Conservation (phyloP, 2,888 invertebrate genomes). For the Ditula angustiorana region DNA sequence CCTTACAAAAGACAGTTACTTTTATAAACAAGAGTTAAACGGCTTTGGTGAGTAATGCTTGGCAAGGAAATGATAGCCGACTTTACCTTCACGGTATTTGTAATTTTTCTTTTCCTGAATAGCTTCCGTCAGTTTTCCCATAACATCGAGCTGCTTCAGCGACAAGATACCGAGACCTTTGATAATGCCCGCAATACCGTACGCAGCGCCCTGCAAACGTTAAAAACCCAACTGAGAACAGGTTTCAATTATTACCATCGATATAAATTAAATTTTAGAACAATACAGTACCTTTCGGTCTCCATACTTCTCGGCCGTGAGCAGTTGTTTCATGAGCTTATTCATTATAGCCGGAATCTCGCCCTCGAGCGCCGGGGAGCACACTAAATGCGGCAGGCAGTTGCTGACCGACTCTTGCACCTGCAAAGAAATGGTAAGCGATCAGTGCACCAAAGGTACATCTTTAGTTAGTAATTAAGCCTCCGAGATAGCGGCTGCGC, state of each 20-base stretch:
- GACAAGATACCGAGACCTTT: conserved; percentile 98
- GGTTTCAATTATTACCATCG: not conserved
- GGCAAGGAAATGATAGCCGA: not conserved
- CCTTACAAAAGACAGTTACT: conserved; percentile 87
- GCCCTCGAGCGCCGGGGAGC: conserved; percentile 93
- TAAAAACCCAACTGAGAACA: not conserved
- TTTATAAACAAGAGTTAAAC: not conserved
- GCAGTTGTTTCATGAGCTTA: conserved; percentile 93
- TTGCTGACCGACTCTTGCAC: conserved; percentile 99
- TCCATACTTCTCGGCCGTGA: conserved; percentile 97
- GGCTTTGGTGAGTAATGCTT: not conserved
- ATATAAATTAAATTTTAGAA: not conserved
- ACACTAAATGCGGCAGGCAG: conserved; percentile 96
- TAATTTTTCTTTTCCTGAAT: conserved; percentile 99
- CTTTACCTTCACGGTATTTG: conserved; percentile 93
- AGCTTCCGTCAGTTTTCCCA: conserved; percentile 96
- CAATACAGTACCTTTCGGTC: conserved; percentile 85
- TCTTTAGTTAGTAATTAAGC: too few relatives aligned
- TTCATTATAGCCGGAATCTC: conserved; percentile 95
- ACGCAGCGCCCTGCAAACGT: conserved; percentile 93
- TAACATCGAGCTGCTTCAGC: conserved; percentile 97
- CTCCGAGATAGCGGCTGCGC: too few relatives aligned
- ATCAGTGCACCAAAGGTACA: not conserved
- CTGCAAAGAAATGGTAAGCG: conserved; percentile 60
- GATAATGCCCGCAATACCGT: conserved; percentile 97